Conservation (phyloP, 2,113 vertebrate species). For the Clarias batrachus region DNA sequence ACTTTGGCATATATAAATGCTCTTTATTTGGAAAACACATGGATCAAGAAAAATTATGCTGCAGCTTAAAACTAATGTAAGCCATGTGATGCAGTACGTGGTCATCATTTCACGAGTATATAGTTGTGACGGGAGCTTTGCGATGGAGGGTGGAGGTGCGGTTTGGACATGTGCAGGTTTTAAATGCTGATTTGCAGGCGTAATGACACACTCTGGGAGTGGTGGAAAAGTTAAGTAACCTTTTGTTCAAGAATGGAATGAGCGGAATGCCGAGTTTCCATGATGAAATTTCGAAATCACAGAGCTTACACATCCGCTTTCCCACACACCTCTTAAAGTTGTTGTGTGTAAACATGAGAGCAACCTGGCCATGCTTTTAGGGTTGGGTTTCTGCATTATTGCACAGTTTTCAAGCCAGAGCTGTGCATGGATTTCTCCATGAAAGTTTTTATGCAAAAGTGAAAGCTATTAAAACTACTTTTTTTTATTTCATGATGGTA, state of each 20-base stretch:
- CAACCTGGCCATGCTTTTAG: background rate
- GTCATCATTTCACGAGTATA: background rate
- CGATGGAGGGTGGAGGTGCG: constrained; percentile 23
- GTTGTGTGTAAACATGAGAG: background rate
- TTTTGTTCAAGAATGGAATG: constrained; percentile 18
- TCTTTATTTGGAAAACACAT: constrained; percentile 9
- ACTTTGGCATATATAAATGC: constrained; percentile 19
- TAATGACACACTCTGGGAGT: background rate
- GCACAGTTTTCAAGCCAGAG: background rate
- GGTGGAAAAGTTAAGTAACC: constrained; percentile 21
- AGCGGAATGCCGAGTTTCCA: constrained; percentile 19
- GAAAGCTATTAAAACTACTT: background rate
- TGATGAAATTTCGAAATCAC: constrained; percentile 12
- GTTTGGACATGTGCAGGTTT: background rate
- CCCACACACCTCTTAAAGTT: constrained; percentile 19
- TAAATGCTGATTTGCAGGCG: background rate
- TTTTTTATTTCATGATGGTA: background rate
- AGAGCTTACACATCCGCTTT: background rate
- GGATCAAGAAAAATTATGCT: constrained; percentile 6
- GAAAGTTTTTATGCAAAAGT: no score
- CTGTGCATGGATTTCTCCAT: background rate
- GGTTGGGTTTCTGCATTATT: background rate
- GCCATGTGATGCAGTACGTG: background rate
- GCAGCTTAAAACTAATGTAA: background rate
- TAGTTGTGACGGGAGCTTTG: background rate